Percentiles rank a stretch among this genome's conserved stretches.
phyloP scores from a whole-genome alignment of 2,888 invertebrate species.

The Oscheius sp. region DNA sequence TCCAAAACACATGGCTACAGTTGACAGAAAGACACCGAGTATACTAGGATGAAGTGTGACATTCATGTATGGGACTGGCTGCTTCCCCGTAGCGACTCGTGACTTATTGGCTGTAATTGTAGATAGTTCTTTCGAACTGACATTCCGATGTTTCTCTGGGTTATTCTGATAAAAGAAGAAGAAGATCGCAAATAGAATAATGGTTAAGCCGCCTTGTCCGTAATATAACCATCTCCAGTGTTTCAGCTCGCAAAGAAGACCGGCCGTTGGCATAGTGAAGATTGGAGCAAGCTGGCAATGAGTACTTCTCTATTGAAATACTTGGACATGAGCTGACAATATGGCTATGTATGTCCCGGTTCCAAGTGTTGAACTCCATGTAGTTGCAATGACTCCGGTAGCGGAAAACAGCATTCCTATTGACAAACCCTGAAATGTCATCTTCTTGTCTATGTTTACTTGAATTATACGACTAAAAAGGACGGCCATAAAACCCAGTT shows the following conservation, averaged over 20 bases:
- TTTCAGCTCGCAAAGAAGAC: slow-evolving; percentile 36
- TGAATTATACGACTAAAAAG: slow-evolving; percentile 2
- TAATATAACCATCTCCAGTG: slow-evolving; percentile 35
- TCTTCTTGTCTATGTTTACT: too few species aligned
- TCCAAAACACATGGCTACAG: slow-evolving; percentile 44
- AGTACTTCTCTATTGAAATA: background rate
- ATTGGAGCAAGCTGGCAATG: slow-evolving; percentile 23
- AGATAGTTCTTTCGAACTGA: slow-evolving; percentile 1
- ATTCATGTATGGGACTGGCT: slow-evolving; percentile 13
- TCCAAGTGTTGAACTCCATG: slow-evolving; percentile 39
- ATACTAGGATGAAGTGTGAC: background rate
- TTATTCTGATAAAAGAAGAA: slow-evolving; percentile 41
- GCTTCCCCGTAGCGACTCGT: background rate
- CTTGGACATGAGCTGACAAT: slow-evolving; percentile 40
- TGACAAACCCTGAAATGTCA: too few species aligned
- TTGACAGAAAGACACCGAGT: slow-evolving; percentile 29
- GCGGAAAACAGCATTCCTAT: slow-evolving; percentile 40
- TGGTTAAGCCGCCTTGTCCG: slow-evolving; percentile 34
- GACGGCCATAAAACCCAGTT: background rate
- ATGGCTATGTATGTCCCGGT: slow-evolving; percentile 43
- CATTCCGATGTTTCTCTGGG: slow-evolving; percentile 41
- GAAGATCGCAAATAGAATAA: slow-evolving; percentile 32
- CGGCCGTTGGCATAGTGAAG: slow-evolving; percentile 41
- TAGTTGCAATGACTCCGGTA: slow-evolving; percentile 41
- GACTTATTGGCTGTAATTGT: slow-evolving; percentile 2